Evolutionary conservation across 2,113 vertebrate species (phyloP).

Genomic region (Pica pica): DNA sequence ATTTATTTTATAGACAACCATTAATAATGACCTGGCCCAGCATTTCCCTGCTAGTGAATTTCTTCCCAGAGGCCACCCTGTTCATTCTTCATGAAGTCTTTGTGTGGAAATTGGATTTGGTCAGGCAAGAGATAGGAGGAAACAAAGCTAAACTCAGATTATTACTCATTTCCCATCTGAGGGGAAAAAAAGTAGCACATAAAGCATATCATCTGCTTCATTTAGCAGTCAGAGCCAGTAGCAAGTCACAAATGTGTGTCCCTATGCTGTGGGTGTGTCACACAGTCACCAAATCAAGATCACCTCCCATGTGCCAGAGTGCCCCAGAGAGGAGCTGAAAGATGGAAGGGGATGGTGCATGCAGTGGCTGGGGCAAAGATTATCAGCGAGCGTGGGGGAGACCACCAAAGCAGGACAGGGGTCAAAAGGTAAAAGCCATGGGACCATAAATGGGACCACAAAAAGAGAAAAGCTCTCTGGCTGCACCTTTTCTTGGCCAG

Average conservation of each 20-base stretch:
- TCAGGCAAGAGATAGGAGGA: background rate
- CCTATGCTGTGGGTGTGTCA: background rate
- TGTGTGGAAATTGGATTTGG: background rate
- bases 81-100: background rate
- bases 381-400: background rate
- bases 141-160: background rate
- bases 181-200: background rate
- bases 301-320: fast-evolving
- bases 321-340: background rate
- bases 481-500: background rate
- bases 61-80: background rate
- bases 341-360: fast-evolving
- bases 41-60: background rate
- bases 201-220: background rate
- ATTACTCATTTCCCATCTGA: background rate
- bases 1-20: background rate
- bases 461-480: background rate
- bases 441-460: too few species aligned
- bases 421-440: background rate
- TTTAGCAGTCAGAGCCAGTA: background rate
- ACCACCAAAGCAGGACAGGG: background rate
- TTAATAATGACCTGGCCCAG: background rate
- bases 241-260: background rate
- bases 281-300: background rate
- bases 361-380: background rate